Evolutionary conservation across 92 coral and sea anemone species (phyloP).

Genomic region (Chrysogorgia sp.): DNA sequence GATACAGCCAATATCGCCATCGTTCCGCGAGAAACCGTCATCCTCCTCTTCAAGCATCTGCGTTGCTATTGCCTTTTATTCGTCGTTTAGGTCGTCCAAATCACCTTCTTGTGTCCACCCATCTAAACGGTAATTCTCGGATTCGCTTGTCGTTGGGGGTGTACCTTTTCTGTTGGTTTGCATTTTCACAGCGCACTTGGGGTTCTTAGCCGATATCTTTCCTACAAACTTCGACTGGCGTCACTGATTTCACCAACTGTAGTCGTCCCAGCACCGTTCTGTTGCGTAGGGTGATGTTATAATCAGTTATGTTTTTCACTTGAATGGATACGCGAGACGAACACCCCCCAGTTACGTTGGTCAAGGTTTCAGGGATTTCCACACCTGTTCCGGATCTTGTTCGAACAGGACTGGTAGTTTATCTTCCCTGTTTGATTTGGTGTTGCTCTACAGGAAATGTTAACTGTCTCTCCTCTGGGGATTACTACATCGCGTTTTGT

Average conservation of each 20-base stretch:
- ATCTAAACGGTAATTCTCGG: too few species aligned
- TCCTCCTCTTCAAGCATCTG: too few species aligned
- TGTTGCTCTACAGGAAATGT: constrained; percentile 32
- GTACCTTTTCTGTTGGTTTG: too few species aligned
- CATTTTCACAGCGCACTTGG: too few species aligned
- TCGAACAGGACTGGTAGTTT: constrained; percentile 32
- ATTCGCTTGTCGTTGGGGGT: too few species aligned
- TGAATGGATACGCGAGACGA: not conserved
- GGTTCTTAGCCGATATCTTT: too few species aligned
- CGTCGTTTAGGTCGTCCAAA: too few species aligned
- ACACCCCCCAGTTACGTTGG: constrained; percentile 1
- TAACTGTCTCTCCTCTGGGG: constrained; percentile 2
- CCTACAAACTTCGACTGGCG: constrained; percentile 23
- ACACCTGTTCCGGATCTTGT: constrained; percentile 9
- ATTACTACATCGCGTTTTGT: not conserved
- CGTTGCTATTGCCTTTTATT: too few species aligned
- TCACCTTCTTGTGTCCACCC: not conserved
- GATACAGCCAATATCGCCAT: too few species aligned
- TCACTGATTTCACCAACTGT: constrained; percentile 17
- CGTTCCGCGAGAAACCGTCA: too few species aligned
- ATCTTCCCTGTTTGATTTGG: not conserved
- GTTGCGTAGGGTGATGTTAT: constrained; percentile 13
- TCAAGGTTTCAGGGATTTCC: constrained; percentile 1
- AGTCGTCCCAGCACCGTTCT: too few species aligned
- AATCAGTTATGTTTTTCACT: not conserved